Base-by-base conservation (phyloP, 2,113 vertebrate genomes). In the Bufo gargarizans region DNA sequence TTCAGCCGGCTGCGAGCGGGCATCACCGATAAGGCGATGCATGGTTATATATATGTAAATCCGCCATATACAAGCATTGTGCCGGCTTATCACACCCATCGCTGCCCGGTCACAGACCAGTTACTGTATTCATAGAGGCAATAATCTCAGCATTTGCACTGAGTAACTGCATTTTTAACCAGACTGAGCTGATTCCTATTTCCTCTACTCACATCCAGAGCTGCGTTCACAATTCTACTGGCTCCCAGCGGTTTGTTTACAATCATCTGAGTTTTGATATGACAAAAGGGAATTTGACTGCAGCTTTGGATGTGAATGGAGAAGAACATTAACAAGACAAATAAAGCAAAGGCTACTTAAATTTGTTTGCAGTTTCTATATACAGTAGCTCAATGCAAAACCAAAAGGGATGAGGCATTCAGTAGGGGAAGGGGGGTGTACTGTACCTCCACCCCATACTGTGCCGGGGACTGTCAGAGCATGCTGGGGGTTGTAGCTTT, bases 21-120 rank as follows among this genome's bases (percentile, higher is more conserved):
- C 1, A 11, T 17, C 0, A 20, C 72, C 47, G 47, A 76, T 76
- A 76, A 76, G 17, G 17, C 7, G 7, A 47, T 3, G 47, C 17
- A 76, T 19, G 47, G 16, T 50, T 76, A 76, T 76, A 76, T 76
- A 76, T 76, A 76, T 76, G 47, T 49, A 76, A 50, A 50, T 76
- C 0, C 47, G 11, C 47, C 33, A 33, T 33, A 33, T 33, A 33
- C 33, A 33, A 33, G 33, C 33, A 33, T 33, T 33, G 33, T 33
- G 33, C 33, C 33, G 33, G 33, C 33, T 33, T 33, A 33, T 33
- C 33, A 33, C 4, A 71, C 33, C 3, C 12, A 4, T 3, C 13
- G 12, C 22, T 71, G 43, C 10, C 3, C 33, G 0, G 13, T 6
- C 69, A 43, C 69, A 43, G 69, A 71, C 69, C 4, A 33, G 9